These are phyloP conservation scores for Morone chrysops DNA, from an alignment of 2,113 vertebrate genomes.

Conservation along the genomic window DNA sequence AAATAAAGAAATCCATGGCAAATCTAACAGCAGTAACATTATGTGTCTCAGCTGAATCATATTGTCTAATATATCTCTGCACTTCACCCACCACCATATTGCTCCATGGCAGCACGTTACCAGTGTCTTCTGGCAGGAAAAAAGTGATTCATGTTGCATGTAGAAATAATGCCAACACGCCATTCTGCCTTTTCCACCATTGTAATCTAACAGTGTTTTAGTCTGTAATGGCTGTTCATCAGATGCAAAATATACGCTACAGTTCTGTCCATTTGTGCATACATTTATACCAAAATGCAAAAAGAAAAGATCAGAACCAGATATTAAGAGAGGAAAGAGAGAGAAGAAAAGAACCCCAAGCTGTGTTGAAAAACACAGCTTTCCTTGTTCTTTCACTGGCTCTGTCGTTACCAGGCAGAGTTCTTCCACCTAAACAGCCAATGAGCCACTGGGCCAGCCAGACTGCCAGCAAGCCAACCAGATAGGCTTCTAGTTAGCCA, in stretches of 20 bases:
- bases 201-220: neutral
- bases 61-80: constrained; percentile 45
- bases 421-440: constrained; percentile 61
- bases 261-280: neutral
- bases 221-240: neutral
- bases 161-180: constrained; percentile 10
- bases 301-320: constrained; percentile 9
- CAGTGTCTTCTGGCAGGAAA: constrained; percentile 22
- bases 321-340: neutral
- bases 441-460: constrained; percentile 51
- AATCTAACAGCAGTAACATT: constrained; percentile 59
- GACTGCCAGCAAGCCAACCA: constrained; percentile 47
- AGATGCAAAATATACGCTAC: neutral
- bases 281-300: constrained; percentile 7
- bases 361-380: constrained; percentile 30
- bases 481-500: constrained; percentile 42
- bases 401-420: constrained; percentile 65
- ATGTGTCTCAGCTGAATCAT: constrained; percentile 60
- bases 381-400: constrained; percentile 50
- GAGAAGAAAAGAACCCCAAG: neutral
- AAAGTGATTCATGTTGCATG: constrained; percentile 28
- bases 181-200: neutral
- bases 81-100: constrained; percentile 49
- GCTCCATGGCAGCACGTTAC: constrained; percentile 11
- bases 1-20: constrained; percentile 49